Conservation (phyloP, 2,113 vertebrate genomes). For the Elanus axillaris region DNA sequence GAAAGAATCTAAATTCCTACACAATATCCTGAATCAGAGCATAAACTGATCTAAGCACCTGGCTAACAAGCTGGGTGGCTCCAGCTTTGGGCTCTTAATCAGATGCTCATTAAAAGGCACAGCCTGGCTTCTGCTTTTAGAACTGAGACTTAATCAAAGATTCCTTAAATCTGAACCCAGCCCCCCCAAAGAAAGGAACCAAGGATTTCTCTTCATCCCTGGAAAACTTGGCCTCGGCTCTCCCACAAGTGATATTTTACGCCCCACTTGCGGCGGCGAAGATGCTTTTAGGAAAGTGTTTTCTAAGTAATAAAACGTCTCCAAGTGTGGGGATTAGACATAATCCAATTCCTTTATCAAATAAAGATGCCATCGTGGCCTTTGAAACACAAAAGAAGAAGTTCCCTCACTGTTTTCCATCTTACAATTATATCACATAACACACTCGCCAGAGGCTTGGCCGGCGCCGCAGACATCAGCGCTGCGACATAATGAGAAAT, state of each 20-base stretch:
- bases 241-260: neutral
- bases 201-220: neutral
- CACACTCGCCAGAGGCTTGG: neutral
- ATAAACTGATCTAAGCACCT: neutral
- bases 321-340: slow-evolving; percentile 20
- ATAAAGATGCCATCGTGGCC: slow-evolving; percentile 47
- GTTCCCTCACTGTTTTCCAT: neutral
- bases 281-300: neutral
- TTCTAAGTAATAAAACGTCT: slow-evolving; percentile 40
- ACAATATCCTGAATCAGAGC: neutral
- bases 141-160: neutral
- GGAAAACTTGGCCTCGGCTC: neutral
- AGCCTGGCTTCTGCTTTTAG: neutral
- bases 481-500: neutral
- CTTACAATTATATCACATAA: slow-evolving; percentile 4
- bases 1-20: slow-evolving; percentile 19
- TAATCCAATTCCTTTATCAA: slow-evolving; percentile 65
- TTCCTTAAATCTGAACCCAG: neutral
- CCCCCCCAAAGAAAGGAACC: neutral
- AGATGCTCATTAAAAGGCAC: neutral
- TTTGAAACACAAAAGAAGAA: slow-evolving; percentile 20
- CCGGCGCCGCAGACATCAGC: neutral
- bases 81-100: neutral
- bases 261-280: rapidly evolving
- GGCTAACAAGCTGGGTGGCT: neutral